A percentile compares a stretch with the other conserved stretches of the same genome.
Evolutionary conservation across 1,140 invertebrate species (phyloP).

Genomic region (Diplogasteroides magnus): DNA sequence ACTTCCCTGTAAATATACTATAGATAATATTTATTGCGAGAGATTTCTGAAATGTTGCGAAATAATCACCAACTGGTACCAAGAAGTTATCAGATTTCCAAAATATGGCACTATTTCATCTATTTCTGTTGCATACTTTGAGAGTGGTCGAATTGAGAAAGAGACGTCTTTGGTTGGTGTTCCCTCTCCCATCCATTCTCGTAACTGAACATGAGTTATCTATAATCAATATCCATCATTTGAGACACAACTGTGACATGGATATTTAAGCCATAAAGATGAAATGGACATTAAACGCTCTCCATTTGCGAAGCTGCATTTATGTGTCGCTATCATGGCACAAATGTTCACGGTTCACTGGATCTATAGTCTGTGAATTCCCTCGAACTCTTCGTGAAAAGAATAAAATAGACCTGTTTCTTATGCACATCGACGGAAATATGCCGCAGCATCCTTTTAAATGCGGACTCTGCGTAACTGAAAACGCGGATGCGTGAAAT

Average conservation of each 20-base stretch:
- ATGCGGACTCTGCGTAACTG: conserved; percentile 14
- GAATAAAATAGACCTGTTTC: conserved; percentile 1
- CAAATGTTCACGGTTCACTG: too few species aligned
- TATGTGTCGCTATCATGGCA: conserved; percentile 11
- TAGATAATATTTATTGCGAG: too few species aligned
- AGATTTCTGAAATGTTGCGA: too few species aligned
- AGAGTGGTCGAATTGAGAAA: conserved; percentile 16
- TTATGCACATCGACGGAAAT: conserved; percentile 13
- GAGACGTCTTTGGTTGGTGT: neutral
- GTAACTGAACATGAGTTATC: too few species aligned
- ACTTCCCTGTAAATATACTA: too few species aligned
- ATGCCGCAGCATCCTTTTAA: conserved; percentile 19
- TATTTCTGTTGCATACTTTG: neutral
- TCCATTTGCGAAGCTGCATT: conserved; percentile 1
- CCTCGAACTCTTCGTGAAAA: neutral
- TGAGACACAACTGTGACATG: neutral
- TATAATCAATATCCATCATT: too few species aligned
- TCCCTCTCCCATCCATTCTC: neutral
- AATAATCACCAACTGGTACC: too few species aligned
- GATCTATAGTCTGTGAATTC: neutral
- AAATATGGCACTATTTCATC: too few species aligned
- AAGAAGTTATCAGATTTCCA: too few species aligned
- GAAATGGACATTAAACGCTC: too few species aligned
- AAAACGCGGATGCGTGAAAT: too few species aligned
- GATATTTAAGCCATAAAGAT: too few species aligned